Conservation (phyloP, 2,888 invertebrate genomes). For the Phaonia tiefii region DNA sequence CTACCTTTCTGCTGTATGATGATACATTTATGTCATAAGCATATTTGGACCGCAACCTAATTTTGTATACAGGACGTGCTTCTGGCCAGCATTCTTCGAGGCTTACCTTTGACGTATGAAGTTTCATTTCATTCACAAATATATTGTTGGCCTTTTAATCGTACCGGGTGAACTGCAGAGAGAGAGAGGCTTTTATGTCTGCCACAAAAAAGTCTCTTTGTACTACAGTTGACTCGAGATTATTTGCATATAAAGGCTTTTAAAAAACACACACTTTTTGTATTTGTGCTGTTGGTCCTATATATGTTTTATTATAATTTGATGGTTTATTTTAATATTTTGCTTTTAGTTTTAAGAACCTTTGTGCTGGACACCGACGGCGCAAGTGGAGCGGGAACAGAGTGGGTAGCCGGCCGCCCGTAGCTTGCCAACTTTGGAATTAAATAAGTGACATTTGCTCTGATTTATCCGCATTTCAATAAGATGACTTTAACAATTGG, state of each 20-base stretch:
- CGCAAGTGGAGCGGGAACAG: not conserved
- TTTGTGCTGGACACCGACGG: conserved; percentile 7
- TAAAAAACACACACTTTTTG: conserved; percentile 21
- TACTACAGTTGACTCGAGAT: not conserved
- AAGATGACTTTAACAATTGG: not conserved
- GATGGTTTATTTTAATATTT: conserved; percentile 35
- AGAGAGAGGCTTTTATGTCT: not conserved
- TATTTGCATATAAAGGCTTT: conserved; percentile 38
- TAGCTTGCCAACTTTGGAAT: not conserved
- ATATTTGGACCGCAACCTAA: not conserved
- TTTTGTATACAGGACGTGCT: too few species aligned
- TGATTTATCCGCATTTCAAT: conserved; percentile 16
- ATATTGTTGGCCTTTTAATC: conserved; percentile 13
- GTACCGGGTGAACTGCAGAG: not conserved
- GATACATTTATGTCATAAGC: too few species aligned
- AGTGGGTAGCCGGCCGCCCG: too few species aligned
- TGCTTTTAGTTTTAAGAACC: conserved; percentile 3
- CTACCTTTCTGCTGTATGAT: too few species aligned
- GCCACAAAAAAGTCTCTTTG: not conserved
- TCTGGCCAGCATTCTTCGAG: conserved; percentile 12
- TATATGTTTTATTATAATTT: conserved; percentile 28
- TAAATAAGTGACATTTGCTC: not conserved
- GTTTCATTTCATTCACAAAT: not conserved
- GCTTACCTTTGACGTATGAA: not conserved
- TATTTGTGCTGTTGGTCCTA: not conserved